These are phyloP conservation scores for Conus betulinus DNA, from an alignment of 1,140 invertebrate genomes.

Conservation along the genomic window DNA sequence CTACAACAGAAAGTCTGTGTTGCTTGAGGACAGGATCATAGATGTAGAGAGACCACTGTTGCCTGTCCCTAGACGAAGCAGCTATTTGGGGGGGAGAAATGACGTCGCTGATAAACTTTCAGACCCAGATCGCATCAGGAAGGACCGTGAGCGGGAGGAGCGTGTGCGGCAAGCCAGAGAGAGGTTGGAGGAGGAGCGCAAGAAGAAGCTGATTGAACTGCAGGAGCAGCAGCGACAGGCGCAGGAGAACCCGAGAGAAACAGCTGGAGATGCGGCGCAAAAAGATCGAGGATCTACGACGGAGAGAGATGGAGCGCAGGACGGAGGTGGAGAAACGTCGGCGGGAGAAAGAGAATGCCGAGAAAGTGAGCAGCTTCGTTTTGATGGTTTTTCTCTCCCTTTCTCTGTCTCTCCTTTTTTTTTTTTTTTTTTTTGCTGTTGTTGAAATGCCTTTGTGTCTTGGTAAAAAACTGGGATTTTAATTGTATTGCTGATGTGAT, in stretches of 20 bases:
- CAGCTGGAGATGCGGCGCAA: conserved; percentile 66
- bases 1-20: too few species aligned
- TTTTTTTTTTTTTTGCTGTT: too few species aligned
- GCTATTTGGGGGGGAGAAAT: too few species aligned
- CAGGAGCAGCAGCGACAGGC: conserved; percentile 66
- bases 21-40: too few species aligned
- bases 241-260: conserved; percentile 68
- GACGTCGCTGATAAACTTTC: neutral
- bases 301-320: conserved; percentile 66
- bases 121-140: conserved; percentile 62
- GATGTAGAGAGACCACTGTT: too few species aligned
- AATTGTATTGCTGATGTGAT: too few species aligned
- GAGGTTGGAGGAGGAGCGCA: conserved; percentile 64
- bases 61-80: too few species aligned
- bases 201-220: conserved; percentile 69
- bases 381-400: too few species aligned
- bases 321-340: conserved; percentile 67
- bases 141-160: conserved; percentile 70
- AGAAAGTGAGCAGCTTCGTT: conserved; percentile 53
- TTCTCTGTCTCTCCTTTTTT: too few species aligned
- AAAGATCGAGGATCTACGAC: conserved; percentile 69
- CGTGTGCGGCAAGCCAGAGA: conserved; percentile 60
- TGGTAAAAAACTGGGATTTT: too few species aligned
- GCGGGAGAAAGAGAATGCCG: conserved; percentile 58
- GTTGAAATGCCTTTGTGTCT: too few species aligned